phyloP scores from a whole-genome alignment of 1,140 invertebrate species.

The Heliconius hermathena region DNA sequence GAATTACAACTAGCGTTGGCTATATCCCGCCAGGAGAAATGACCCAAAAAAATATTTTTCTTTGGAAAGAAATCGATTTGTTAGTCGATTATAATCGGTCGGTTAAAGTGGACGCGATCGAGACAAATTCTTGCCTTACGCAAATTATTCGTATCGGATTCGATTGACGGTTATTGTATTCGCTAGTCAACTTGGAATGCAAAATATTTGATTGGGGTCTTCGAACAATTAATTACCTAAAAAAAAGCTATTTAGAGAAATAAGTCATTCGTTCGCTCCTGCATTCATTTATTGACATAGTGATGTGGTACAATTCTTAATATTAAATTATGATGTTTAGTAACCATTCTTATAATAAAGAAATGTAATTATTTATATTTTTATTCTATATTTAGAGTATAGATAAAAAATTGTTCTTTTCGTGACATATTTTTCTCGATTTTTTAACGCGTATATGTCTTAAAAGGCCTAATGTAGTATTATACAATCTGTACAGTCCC shows the following conservation, averaged over 20 bases:
- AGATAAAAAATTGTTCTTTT: background rate
- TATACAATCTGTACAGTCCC: slow-evolving; percentile 34
- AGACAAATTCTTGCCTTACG: slow-evolving; percentile 12
- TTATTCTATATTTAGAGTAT: background rate
- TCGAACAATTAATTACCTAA: background rate
- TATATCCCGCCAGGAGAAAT: slow-evolving; percentile 77
- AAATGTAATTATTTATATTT: background rate
- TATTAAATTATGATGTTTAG: background rate
- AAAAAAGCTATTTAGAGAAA: slow-evolving; percentile 14
- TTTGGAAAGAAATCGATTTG: slow-evolving; percentile 14
- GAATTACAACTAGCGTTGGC: slow-evolving; percentile 82
- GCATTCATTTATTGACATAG: background rate
- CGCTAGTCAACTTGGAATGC: slow-evolving; percentile 3
- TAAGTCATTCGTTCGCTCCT: background rate
- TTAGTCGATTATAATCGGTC: slow-evolving; percentile 7
- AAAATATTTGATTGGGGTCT: slow-evolving; percentile 14
- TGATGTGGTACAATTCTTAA: background rate
- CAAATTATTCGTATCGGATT: slow-evolving; percentile 5
- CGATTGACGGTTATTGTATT: slow-evolving; percentile 9
- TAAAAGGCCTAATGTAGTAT: slow-evolving; percentile 32
- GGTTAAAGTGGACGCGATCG: background rate
- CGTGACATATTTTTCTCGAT: slow-evolving; percentile 16
- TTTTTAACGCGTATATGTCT: background rate
- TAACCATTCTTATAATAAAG: background rate
- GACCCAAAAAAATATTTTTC: slow-evolving; percentile 37